Percentiles rank a stretch among this genome's conserved stretches.
These are phyloP conservation scores for Pseudocheirus occidentalis DNA, from an alignment of 2,797 vertebrate genomes.

Conservation along the genomic window DNA sequence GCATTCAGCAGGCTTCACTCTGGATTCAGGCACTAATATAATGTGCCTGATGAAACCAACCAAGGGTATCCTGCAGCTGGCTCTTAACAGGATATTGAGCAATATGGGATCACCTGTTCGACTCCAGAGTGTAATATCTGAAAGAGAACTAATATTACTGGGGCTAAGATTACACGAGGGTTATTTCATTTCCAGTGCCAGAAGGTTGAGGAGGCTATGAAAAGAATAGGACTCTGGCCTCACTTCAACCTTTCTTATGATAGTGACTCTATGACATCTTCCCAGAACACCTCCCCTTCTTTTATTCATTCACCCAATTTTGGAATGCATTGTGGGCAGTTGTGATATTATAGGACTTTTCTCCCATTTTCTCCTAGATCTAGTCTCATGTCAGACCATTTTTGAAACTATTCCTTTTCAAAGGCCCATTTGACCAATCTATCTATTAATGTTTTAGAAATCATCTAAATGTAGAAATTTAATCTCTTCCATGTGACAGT, in stretches of 20 bases:
- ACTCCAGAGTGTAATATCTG: background rate
- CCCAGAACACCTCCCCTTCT: background rate
- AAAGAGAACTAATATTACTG: slow-evolving; percentile 7
- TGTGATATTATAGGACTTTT: background rate
- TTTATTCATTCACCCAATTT: background rate
- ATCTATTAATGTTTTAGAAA: background rate
- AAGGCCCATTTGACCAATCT: background rate
- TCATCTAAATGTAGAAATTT: slow-evolving; percentile 4
- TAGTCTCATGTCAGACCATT: slow-evolving; percentile 12
- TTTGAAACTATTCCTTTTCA: background rate
- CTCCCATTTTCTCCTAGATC: background rate
- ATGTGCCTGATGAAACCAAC: slow-evolving; percentile 29
- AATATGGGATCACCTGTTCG: background rate
- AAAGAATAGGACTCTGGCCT: background rate
- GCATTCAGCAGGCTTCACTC: background rate
- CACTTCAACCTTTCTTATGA: background rate
- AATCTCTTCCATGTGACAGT: background rate
- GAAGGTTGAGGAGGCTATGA: background rate
- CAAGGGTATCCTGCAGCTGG: slow-evolving; percentile 22
- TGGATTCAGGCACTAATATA: background rate
- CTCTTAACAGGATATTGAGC: background rate
- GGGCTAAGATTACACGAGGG: background rate
- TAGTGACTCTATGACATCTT: background rate
- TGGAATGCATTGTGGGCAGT: background rate
- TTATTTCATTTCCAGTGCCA: background rate